Evolutionary conservation across 2,797 vertebrate genomes (phyloP), one percentile per base, ranked within the genome.

Genomic region (Acipenser transmontanus): DNA sequence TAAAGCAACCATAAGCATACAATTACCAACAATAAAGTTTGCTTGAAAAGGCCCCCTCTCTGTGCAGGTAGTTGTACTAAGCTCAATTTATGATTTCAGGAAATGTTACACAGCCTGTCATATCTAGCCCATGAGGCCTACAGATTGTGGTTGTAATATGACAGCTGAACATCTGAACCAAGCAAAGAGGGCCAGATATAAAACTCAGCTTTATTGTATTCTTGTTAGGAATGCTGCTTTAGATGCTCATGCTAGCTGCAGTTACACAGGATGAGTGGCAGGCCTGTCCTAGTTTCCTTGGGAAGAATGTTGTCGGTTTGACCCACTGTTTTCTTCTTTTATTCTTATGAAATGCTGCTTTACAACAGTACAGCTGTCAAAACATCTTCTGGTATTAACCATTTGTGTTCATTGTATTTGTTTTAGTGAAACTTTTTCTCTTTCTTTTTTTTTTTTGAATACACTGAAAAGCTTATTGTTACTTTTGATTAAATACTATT

Each of bases 21-120:
- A 34, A 4, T 34, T 34, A 34, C 34, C 34, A 34, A 34, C 34
- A 34, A 34, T 34, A 34, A 34, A 34, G 34, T 34, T 34, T 34
- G 34, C 34, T 34, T 34, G 34, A 34, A 34, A 34, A 34, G 34
- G 34, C 2, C 34, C 34, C 13, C 7, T n/a, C 13, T 9, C 13
- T 12, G 66, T 56, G 50, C 13, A 34, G 13, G 34, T 48, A 54
- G 64, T 47, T 57, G 61, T 70, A 51, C 69, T 67, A 60, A 63
- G 60, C 63, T 70, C 65, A 66, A 68, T 57, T 69, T 63, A 62
- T 49, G 71, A 69, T 65, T 66, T 62, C 65, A 66, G 47, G 59
- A 68, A 84, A 83, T 77, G 71, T 81, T 82, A 68, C 59, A 20
- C 70, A 74, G 71, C 67, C 71, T 86, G 75, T 84, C 78, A 73